Evolutionary conservation across 2,888 invertebrate species (phyloP), one percentile per base, ranked within the genome.

Genomic region (Chymomyza caudatula): DNA sequence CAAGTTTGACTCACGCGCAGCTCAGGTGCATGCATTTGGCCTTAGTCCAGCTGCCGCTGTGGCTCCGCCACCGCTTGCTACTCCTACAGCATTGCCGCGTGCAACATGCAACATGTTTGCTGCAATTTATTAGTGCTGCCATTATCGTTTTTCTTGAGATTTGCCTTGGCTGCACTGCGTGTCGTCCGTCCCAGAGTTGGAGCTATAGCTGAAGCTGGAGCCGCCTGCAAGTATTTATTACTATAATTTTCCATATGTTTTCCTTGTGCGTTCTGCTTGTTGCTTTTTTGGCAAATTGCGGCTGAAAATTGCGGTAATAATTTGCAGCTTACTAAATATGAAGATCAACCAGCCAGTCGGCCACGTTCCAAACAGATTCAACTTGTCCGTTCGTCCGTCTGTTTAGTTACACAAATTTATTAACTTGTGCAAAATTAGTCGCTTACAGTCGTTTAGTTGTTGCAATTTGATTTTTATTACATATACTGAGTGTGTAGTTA

Each of bases 121-220:
- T 76, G 84, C 84, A 83, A 85, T 83, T 85, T 85, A 84, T 85
- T 85, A 85, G 86, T 86, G 86, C 80, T 86, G 78, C 82, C 85
- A 85, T 86, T 79, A 83, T 85, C 77, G 86, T 78, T 78, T 77
- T 85, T 83, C 82, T 83, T 84, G 84, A 83, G 82, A 81, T 86
- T 86, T 85, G 77, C 77, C 76, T 76, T 63, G 63, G 51, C 17
- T 47, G 60, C 44, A 69, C 74, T 69, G 80, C 71, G 75, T 79
- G 79, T 73, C 78, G 69, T 73, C 72, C 62, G 22, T 42, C 53
- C 23, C 29, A 43, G 11, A n/a, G 19, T 20, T 13, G 23, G 6
- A 5, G 29, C 59, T 3, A 52, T 53, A 17, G 17, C 51, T 11
- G 43, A 29, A 22, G 47, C 23, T 37, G 42, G n/a, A 42, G 63